Evolutionary conservation across 2,113 vertebrate genomes (phyloP).

Genomic region (Etheostoma cragini): DNA sequence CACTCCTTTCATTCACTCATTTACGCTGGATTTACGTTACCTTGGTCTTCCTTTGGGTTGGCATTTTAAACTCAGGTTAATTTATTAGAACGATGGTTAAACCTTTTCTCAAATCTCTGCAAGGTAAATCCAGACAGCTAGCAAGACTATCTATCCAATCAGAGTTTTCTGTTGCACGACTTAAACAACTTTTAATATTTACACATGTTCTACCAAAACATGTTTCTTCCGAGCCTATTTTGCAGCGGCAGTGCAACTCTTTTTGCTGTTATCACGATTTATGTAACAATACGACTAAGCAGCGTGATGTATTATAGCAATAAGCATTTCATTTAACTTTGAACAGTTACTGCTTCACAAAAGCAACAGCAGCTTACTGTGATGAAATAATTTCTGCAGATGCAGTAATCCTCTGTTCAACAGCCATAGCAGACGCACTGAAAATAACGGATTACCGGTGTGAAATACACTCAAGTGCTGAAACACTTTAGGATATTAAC

Average conservation of each 20-base stretch:
- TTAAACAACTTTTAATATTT: too few relatives aligned
- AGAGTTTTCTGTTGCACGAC: too few relatives aligned
- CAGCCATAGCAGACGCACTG: conserved; percentile 45
- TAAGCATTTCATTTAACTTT: conserved; percentile 55
- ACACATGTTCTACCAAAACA: too few relatives aligned
- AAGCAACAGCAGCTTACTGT: conserved; percentile 62
- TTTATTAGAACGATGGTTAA: too few relatives aligned
- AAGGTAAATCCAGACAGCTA: too few relatives aligned
- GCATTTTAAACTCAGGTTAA: too few relatives aligned
- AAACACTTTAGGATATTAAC: conserved; percentile 73
- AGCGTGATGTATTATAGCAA: conserved; percentile 50
- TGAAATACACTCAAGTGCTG: conserved; percentile 62
- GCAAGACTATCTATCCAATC: too few relatives aligned
- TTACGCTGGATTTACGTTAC: too few relatives aligned
- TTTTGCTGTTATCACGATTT: conserved; percentile 21
- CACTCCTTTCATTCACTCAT: too few relatives aligned
- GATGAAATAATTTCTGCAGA: conserved; percentile 74
- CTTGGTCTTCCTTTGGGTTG: too few relatives aligned
- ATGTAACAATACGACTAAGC: conserved; percentile 30
- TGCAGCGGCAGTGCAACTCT: not conserved
- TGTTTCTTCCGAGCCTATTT: too few relatives aligned
- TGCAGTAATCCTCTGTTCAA: conserved; percentile 72
- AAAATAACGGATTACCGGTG: conserved; percentile 66
- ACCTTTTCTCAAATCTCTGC: too few relatives aligned
- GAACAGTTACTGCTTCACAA: conserved; percentile 48